Percentiles rank a stretch among this genome's conserved stretches.
Conservation (phyloP, 2,113 vertebrate species). For the Cephalopholis sonnerati region DNA sequence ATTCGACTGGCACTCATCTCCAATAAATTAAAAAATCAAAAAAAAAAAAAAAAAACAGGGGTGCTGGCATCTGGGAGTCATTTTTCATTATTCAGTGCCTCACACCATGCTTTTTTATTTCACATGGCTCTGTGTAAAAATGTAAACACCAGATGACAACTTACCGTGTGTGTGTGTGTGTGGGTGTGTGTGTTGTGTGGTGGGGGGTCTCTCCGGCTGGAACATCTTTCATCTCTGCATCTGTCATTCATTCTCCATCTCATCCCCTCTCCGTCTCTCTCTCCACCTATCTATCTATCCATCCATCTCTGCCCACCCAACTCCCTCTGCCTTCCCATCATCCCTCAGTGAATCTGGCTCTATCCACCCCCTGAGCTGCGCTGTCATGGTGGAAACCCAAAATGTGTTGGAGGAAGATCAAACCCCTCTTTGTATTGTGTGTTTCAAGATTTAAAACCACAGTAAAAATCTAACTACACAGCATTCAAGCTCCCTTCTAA, state of each 20-base stretch:
- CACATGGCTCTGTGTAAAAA: constrained; percentile 19
- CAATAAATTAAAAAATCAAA: not conserved
- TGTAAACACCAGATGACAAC: constrained; percentile 41
- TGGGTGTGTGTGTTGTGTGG: constrained; percentile 7
- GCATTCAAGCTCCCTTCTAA: not conserved
- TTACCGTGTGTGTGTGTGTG: not conserved
- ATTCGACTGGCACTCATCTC: not conserved
- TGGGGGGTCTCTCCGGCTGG: constrained; percentile 49
- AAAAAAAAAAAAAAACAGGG: not conserved
- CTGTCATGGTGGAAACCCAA: constrained; percentile 17
- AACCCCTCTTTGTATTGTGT: constrained; percentile 3
- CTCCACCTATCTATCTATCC: constrained; percentile 17
- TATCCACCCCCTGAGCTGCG: constrained; percentile 21
- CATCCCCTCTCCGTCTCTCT: constrained; percentile 39
- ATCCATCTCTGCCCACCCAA: constrained; percentile 58
- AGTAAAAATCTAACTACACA: not conserved
- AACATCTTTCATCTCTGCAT: constrained; percentile 59
- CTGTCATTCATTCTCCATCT: constrained; percentile 56
- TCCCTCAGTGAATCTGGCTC: constrained; percentile 37
- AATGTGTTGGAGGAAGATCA: constrained; percentile 28
- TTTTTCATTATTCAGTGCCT: constrained; percentile 17
- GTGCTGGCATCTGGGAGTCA: not conserved
- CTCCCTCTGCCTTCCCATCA: constrained; percentile 47
- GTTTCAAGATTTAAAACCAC: not conserved
- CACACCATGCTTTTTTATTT: not conserved